Evolutionary conservation across 2,113 vertebrate genomes (phyloP), one percentile per base, ranked within the genome.

Genomic region (Periophthalmus modestus): DNA sequence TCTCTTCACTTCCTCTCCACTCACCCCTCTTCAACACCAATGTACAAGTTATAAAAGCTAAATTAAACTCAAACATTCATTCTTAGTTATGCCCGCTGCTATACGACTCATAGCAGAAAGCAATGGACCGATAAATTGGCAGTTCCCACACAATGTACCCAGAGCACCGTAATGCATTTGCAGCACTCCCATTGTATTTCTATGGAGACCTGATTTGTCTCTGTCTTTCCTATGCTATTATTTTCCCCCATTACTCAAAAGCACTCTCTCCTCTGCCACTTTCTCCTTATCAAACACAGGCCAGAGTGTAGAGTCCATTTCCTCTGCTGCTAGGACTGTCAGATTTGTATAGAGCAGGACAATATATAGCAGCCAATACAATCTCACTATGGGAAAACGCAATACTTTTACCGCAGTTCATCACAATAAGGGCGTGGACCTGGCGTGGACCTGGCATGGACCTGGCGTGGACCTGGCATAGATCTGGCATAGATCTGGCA

Each of bases 101-200:
- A 18, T n/a, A 24, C 63, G 28, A 67, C 71, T 52, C 21, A 12
- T 57, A 66, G 46, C 4, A 21, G 59, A 89, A 15, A 77, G 77
- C 28, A 72, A 61, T 63, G 73, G 68, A 70, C 82, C 83, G 46
- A 19, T 69, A 89, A 87, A 89, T 82, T 85, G 82, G 72, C 62
- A 68, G 77, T 72, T 58, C 57, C 23, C 57, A 24, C 47, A 66
- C 72, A 74, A 58, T 69, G 59, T 59, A 72, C 55, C 33, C 15
- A 47, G 63, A 9, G 10, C 15, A 28, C 57, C 13, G 66, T 77
- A 54, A 34, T 66, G 61, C 77, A 73, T 7, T 68, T 48, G 14
- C 70, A 50, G 68, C 21, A 47, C 24, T 67, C 59, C 71, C 74
- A 81, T 66, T 73, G 67, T 67, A 33, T 58, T 59, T 50, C 77